A percentile compares a stretch with the other conserved stretches of the same genome.
These are phyloP conservation scores for Atherinosoma microstoma DNA, from an alignment of 2,797 vertebrate genomes.

Conservation along the genomic window DNA sequence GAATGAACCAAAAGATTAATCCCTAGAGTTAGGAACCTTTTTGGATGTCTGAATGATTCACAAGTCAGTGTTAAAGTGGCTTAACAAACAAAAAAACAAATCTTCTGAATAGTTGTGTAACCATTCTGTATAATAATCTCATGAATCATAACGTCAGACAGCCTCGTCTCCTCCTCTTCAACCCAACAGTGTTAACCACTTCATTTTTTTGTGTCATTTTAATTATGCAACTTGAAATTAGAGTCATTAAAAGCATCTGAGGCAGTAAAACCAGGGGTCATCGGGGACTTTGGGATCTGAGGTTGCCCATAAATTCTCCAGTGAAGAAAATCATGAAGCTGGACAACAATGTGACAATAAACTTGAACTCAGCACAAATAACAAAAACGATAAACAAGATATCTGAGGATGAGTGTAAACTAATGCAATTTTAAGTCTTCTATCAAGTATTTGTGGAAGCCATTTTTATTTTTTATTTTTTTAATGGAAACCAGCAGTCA, in stretches of 20 bases:
- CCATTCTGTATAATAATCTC: conserved; percentile 8
- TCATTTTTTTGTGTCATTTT: conserved; percentile 13
- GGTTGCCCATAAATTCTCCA: neutral
- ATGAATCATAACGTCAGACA: neutral
- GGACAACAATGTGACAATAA: neutral
- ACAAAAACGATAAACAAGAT: neutral
- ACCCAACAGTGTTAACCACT: neutral
- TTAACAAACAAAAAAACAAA: neutral
- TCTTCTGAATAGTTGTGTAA: too few species aligned
- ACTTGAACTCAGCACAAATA: neutral
- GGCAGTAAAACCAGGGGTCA: neutral
- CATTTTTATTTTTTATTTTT: neutral
- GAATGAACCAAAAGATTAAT: neutral
- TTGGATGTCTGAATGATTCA: neutral
- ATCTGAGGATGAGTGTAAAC: neutral
- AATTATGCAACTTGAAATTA: conserved; percentile 13
- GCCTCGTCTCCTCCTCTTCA: neutral
- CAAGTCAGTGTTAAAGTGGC: neutral
- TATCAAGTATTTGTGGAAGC: neutral
- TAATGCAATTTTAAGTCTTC: neutral
- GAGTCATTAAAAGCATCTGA: neutral
- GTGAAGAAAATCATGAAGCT: neutral
- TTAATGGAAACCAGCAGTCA: neutral
- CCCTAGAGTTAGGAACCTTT: neutral
- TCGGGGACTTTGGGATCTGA: neutral